phyloP scores from a whole-genome alignment of 2,797 vertebrate genomes.

The Sebastes elongatus region DNA sequence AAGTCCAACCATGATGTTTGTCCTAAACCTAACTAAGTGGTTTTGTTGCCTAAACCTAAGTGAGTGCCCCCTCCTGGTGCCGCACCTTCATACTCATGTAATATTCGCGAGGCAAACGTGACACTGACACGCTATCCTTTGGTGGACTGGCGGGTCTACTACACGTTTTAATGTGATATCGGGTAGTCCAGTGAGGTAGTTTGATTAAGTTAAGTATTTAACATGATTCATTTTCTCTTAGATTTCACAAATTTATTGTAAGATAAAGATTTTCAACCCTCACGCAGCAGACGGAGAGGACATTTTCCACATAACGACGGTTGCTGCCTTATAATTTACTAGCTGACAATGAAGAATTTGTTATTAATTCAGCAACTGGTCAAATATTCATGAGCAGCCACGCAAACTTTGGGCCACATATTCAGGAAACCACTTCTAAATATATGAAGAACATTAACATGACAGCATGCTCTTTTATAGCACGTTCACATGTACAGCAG shows the following conservation, averaged over 20 bases:
- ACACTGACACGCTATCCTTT: no score
- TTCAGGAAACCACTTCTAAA: slow-evolving; percentile 12
- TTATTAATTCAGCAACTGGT: slow-evolving; percentile 34
- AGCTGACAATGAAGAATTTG: not conserved
- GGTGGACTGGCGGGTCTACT: no score
- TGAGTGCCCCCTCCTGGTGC: no score
- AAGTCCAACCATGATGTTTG: no score
- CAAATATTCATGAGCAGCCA: slow-evolving; percentile 47
- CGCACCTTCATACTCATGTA: no score
- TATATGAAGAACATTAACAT: slow-evolving; percentile 24
- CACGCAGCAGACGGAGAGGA: not conserved
- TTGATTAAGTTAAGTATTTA: not conserved
- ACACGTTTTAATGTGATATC: no score
- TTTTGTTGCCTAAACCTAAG: no score
- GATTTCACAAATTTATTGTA: not conserved
- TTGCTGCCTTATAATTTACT: slow-evolving; percentile 1
- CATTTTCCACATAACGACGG: not conserved
- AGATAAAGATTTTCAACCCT: not conserved
- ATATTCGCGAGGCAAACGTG: no score
- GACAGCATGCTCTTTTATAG: slow-evolving; percentile 12
- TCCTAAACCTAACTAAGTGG: no score
- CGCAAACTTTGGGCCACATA: slow-evolving; percentile 13
- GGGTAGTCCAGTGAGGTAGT: not conserved
- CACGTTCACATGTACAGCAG: slow-evolving; percentile 7
- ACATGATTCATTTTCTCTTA: not conserved